These are phyloP conservation scores for Drosophila chauvacae DNA, from an alignment of 1,140 invertebrate genomes.

Conservation along the genomic window DNA sequence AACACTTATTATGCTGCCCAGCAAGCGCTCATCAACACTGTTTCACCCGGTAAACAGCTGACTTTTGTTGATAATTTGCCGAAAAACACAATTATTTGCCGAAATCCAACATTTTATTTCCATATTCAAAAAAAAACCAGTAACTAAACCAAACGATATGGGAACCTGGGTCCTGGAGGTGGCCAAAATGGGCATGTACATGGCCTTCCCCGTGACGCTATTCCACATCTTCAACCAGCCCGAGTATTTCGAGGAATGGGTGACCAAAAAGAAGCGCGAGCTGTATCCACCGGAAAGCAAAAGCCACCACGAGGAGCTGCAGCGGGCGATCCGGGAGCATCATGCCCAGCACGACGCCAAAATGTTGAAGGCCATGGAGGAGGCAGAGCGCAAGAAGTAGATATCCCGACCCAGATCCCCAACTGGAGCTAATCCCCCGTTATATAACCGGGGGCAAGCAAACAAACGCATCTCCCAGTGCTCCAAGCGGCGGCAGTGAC, in stretches of 20 bases:
- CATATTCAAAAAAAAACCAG: not conserved
- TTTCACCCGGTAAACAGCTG: slow-evolving; percentile 40
- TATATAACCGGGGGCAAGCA: slow-evolving; percentile 54
- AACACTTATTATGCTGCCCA: slow-evolving; percentile 1
- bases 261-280: slow-evolving; percentile 89
- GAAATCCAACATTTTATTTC: slow-evolving; percentile 9
- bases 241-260: slow-evolving; percentile 91
- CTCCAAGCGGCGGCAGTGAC: slow-evolving; percentile 16
- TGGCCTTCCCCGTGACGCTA: slow-evolving; percentile 92
- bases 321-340: slow-evolving; percentile 86
- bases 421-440: slow-evolving; percentile 31
- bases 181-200: slow-evolving; percentile 92
- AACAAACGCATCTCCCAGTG: slow-evolving; percentile 5
- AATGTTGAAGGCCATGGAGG: slow-evolving; percentile 84
- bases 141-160: slow-evolving; percentile 84
- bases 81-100: slow-evolving; percentile 14
- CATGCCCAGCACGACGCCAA: slow-evolving; percentile 85
- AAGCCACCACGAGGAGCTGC: slow-evolving; percentile 86
- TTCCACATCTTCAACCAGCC: slow-evolving; percentile 95
- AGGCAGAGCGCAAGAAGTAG: slow-evolving; percentile 75
- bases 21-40: slow-evolving; percentile 25
- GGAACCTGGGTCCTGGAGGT: slow-evolving; percentile 93
- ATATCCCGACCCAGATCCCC: not conserved
- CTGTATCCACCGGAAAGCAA: slow-evolving; percentile 89
- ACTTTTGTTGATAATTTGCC: slow-evolving; percentile 57